A percentile compares a stretch with the other conserved stretches of the same genome.
Evolutionary conservation across 2,888 invertebrate species (phyloP).

Genomic region (Chrysotoxum bicinctum): DNA sequence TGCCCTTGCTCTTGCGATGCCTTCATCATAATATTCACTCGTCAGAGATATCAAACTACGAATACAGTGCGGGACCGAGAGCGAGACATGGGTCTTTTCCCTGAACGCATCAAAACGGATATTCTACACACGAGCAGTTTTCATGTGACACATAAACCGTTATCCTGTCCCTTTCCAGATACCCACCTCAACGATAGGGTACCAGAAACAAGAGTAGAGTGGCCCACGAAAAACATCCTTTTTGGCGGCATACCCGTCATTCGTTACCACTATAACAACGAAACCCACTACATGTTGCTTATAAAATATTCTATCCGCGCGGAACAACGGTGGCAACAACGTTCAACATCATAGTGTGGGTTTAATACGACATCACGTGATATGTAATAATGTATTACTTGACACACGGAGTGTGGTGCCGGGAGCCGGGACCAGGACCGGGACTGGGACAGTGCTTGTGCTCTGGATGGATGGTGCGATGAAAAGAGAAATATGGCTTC

Average conservation of each 20-base stretch:
- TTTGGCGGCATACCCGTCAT: conserved; percentile 23
- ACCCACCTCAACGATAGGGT: conserved; percentile 17
- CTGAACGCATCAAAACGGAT: conserved; percentile 63
- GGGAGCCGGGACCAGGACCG: not conserved
- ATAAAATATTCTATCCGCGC: conserved; percentile 58
- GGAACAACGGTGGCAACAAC: conserved; percentile 64
- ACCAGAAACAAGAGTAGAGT: conserved; percentile 45
- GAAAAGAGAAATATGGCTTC: conserved; percentile 66
- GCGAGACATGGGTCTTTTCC: conserved; percentile 20
- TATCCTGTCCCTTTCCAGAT: conserved; percentile 21
- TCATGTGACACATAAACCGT: conserved; percentile 57
- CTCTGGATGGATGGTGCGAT: conserved; percentile 59
- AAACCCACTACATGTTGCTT: conserved; percentile 66
- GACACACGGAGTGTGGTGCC: conserved; percentile 39
- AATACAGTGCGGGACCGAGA: not conserved
- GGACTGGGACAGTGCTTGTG: conserved; percentile 18
- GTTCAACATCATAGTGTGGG: conserved; percentile 56
- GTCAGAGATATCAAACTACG: conserved; percentile 37
- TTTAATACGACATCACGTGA: conserved; percentile 66
- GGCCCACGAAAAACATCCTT: conserved; percentile 59
- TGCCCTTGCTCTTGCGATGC: not conserved
- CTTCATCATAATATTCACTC: conserved; percentile 19
- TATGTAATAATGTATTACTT: conserved; percentile 70
- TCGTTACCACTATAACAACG: conserved; percentile 6
- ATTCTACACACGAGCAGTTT: conserved; percentile 64